phyloP scores from a whole-genome alignment of 2,797 vertebrate genomes.

The Steatocranus sp. region DNA sequence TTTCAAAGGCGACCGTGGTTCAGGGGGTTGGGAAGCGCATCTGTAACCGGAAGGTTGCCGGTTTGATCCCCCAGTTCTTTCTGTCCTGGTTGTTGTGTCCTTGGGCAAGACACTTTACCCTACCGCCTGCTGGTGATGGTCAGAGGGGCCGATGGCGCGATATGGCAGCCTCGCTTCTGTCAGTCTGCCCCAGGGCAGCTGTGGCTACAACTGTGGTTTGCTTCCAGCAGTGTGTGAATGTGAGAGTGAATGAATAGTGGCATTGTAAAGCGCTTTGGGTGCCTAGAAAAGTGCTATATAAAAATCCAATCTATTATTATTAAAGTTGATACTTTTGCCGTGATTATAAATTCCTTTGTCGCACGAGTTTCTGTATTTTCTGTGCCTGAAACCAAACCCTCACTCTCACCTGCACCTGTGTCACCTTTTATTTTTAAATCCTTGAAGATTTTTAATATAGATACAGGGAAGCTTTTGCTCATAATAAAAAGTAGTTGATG shows the following conservation, averaged over 20 bases:
- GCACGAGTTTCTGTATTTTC: neutral
- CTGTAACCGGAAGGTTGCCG: fast-evolving
- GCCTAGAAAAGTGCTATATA: neutral
- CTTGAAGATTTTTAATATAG: neutral
- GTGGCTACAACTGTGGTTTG: fast-evolving
- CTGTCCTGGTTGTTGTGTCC: fast-evolving
- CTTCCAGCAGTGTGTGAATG: neutral
- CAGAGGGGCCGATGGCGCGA: fast-evolving
- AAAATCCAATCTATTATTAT: neutral
- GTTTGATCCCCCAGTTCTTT: neutral
- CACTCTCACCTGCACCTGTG: neutral
- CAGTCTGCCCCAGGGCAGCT: neutral
- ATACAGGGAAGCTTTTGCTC: neutral
- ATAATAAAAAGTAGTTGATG: neutral
- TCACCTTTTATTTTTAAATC: neutral
- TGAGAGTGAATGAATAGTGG: neutral
- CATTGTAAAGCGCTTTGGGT: fast-evolving
- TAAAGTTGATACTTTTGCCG: neutral
- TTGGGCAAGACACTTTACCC: neutral
- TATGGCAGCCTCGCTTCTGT: fast-evolving
- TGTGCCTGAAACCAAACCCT: neutral
- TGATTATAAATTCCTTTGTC: neutral
- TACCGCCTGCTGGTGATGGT: fast-evolving
- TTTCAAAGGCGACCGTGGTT: fast-evolving
- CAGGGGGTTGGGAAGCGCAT: neutral